Evolutionary conservation across 2,797 vertebrate species (phyloP), one percentile per base, ranked within the genome.

Genomic region (Esox masquinongy): DNA sequence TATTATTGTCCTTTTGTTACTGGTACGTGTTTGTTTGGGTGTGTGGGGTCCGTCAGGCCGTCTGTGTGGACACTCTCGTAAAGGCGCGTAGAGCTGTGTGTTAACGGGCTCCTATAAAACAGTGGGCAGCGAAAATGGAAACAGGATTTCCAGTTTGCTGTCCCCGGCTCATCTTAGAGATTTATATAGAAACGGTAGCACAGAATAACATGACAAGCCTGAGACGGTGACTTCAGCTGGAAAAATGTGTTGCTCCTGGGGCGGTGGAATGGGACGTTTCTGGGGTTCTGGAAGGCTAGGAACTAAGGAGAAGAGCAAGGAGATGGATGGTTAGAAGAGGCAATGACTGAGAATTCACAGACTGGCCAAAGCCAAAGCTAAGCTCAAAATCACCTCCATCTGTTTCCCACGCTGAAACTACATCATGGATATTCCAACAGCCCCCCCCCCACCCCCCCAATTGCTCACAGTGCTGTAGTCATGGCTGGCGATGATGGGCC

Each of bases 361-460:
- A 70, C 34, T 29, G 34, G 53, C 19, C n/a, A n/a, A n/a, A n/a
- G n/a, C 53, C 77, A 64, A 82, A 19, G 17, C 17, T 39, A 49
- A 80, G 69, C 80, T 82, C 79, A 78, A 74, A 77, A 50, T 16
- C 70, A 51, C 51, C 61, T 53, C 64, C 51, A 59, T 47, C 19
- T 73, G 70, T 70, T 34, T 70, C 51, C 8, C 59, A 34, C 66
- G 66, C 72, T 74, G 79, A 61, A 14, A 77, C 89, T 80, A 88
- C 82, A 74, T 88, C 85, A 87, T 67, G 26, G 82, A 80, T 77
- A 87, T 87, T 86, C 81, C 63, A 7, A 80, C 74, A 84, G 70
- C 29, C 19, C 14, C 19, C 39, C 17, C 34, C 17, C 22, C 24
- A n/a, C 4, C n/a, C n/a, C n/a, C n/a, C n/a, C 47, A 34, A 0